These are phyloP conservation scores for Lynx canadensis DNA, from an alignment of 2,113 vertebrate species.

Conservation along the genomic window DNA sequence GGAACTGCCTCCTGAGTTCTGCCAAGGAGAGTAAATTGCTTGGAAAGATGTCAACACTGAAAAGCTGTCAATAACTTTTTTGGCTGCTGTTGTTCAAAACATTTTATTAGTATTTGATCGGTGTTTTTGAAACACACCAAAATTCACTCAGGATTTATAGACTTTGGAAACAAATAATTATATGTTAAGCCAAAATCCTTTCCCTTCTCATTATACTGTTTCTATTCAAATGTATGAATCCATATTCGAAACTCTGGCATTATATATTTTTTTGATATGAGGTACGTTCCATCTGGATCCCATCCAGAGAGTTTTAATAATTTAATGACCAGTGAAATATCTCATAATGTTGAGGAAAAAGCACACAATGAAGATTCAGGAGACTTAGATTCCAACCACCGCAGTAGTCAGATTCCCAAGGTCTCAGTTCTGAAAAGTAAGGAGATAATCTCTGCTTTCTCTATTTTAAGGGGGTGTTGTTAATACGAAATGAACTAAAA, in stretches of 20 bases:
- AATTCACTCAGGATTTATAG: conserved; percentile 44
- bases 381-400: neutral
- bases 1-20: conserved; percentile 63
- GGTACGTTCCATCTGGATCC: neutral
- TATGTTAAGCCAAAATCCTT: conserved; percentile 49
- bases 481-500: neutral
- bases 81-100: conserved; percentile 70
- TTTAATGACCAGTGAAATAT: neutral
- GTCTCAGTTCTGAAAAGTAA: neutral
- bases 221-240: conserved; percentile 23
- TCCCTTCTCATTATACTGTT: neutral
- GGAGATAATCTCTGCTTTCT: neutral
- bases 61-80: conserved; percentile 74
- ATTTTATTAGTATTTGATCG: conserved; percentile 75
- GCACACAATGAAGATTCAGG: neutral
- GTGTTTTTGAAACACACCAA: conserved; percentile 73
- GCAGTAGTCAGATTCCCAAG: neutral
- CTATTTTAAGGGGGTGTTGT: neutral
- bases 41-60: conserved; percentile 74
- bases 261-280: neutral
- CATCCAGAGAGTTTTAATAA: neutral
- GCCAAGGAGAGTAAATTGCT: conserved; percentile 74
- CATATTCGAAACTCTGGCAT: neutral
- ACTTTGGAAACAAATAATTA: conserved; percentile 46
- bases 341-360: neutral